A percentile compares a stretch with the other conserved stretches of the same genome.
These are phyloP conservation scores for Tyto alba DNA, from an alignment of 2,113 vertebrate genomes.

Conservation along the genomic window DNA sequence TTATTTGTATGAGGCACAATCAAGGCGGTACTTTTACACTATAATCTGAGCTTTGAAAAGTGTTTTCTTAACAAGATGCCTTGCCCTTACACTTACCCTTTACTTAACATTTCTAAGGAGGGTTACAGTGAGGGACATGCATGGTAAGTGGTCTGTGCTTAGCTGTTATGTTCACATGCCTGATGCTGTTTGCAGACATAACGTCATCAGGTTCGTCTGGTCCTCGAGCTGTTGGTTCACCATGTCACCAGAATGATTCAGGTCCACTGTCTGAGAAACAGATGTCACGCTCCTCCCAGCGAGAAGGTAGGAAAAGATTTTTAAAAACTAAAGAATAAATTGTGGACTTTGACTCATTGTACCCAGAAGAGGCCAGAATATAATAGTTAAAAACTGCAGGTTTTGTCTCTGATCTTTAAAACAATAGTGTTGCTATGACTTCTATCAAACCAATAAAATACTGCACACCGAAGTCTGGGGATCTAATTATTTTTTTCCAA, in stretches of 20 bases:
- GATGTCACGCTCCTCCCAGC: conserved; percentile 77
- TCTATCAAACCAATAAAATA: neutral
- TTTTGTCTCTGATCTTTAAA: neutral
- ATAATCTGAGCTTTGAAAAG: neutral
- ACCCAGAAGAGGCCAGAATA: neutral
- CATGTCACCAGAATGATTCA: conserved; percentile 84
- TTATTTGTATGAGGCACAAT: neutral
- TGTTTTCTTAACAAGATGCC: neutral
- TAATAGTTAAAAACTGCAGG: fast-evolving
- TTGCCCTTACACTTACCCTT: neutral
- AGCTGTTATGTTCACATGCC: neutral
- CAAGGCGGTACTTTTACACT: neutral
- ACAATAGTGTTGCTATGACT: neutral
- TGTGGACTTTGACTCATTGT: neutral
- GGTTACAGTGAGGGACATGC: neutral
- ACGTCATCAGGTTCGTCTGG: conserved; percentile 60
- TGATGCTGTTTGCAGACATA: conserved; percentile 65
- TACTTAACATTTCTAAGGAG: neutral
- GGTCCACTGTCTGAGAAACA: conserved; percentile 77
- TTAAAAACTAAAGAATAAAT: neutral
- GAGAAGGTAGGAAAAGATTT: conserved; percentile 83
- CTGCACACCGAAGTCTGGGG: neutral
- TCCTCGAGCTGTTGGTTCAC: conserved; percentile 78
- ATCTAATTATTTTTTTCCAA: neutral
- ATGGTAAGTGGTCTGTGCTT: neutral